A percentile compares a stretch with the other conserved stretches of the same genome.
Evolutionary conservation across 2,888 invertebrate genomes (phyloP).

Genomic region (Frankliniella intonsa): DNA sequence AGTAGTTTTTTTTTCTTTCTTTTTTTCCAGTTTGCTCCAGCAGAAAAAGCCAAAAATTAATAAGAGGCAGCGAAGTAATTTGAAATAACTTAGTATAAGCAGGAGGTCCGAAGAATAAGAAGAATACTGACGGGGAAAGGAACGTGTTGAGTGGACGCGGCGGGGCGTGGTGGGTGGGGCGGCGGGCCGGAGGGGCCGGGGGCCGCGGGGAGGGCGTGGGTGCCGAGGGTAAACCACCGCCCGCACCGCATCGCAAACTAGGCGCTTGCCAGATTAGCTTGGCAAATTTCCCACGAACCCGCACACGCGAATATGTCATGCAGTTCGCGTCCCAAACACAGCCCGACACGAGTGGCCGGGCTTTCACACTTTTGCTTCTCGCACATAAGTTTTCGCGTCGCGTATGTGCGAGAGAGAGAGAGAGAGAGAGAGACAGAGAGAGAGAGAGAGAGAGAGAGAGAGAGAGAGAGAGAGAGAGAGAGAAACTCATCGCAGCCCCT

Average conservation of each 20-base stretch:
- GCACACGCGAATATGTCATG: conserved; percentile 10
- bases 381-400: not conserved
- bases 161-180: no score
- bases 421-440: not conserved
- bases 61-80: no score
- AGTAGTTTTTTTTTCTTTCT: no score
- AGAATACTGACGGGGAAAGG: no score
- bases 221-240: not conserved
- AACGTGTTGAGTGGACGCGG: no score
- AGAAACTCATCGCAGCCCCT: not conserved
- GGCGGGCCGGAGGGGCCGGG: not conserved
- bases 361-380: not conserved
- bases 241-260: conserved; percentile 18
- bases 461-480: not conserved
- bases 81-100: no score
- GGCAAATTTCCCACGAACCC: conserved; percentile 26
- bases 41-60: no score
- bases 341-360: not conserved
- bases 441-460: conserved; percentile 1
- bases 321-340: conserved; percentile 12
- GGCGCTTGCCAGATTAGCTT: conserved; percentile 20
- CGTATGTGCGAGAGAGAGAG: not conserved
- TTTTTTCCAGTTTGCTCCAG: no score
- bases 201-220: not conserved
- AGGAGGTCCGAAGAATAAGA: no score